Evolutionary conservation across 2,888 invertebrate species (phyloP), one percentile per base, ranked within the genome.

Genomic region (Criorhina ranunculi): DNA sequence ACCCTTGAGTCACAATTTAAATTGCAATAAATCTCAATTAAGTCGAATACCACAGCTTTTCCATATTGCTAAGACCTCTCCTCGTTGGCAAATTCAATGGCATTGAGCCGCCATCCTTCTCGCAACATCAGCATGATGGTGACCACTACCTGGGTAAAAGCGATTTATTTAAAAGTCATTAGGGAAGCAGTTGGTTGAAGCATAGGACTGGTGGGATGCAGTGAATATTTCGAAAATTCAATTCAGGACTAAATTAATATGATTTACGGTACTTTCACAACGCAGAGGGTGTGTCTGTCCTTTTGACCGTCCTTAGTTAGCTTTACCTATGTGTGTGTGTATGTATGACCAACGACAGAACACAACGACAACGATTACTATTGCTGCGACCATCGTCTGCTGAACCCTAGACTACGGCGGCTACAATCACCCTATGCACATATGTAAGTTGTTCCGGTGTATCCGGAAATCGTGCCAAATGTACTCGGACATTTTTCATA

Each of bases 21-120:
- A 80, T 60, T 66, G 80, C 85, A 85, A 85, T 85, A 80, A 85
- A 85, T 85, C 80, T 85, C 80, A 85, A 85, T 80, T 80, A 80
- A 85, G 69, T 75, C 66, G 55, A 85, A 76, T 42, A 70, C 80
- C 85, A 76, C 85, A 80, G 64, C 59, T 76, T 80, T n/a, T 66
- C 66, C 80, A 76, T 80, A 72, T 49, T 15, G 46, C 72, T 60
- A 37, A 66, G 72, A 44, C 40, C 37, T 19, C 57, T 51, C 40
- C 37, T 19, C 51, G 76, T 60, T 55, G 66, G 59, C 76, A 15
- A 51, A 53, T 33, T 11, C 24, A 12, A 24, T 62, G 31, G 42
- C 37, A 37, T 7, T n/a, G 59, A 40, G 35, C 60, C 19, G 35
- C 46, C 17, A 9, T 17, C 31, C 4, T 17, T 44, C 44, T 33